Percentiles rank a stretch among this genome's conserved stretches.
phyloP scores from a whole-genome alignment of 2,888 invertebrate genomes.

The Polietes domitor region DNA sequence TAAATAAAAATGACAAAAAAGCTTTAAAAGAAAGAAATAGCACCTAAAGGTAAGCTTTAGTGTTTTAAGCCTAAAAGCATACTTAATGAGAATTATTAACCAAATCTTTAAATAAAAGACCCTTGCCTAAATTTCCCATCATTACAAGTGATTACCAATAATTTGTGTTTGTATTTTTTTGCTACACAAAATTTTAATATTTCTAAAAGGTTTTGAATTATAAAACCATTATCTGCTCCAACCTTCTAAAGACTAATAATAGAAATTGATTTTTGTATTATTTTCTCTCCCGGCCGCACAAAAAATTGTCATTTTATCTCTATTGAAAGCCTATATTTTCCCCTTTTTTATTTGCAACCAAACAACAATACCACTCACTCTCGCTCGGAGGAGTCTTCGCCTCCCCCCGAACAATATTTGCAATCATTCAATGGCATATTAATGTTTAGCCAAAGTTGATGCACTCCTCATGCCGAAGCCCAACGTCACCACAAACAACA shows the following conservation, averaged over 20 bases:
- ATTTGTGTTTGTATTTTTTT: too few species aligned
- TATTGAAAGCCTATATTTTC: conserved; percentile 46
- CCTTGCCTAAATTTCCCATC: too few species aligned
- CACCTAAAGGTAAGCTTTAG: too few species aligned
- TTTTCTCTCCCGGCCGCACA: conserved; percentile 32
- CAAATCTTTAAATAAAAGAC: too few species aligned
- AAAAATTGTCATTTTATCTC: conserved; percentile 56
- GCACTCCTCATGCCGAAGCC: neutral
- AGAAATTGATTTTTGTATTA: conserved; percentile 60
- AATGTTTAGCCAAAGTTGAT: conserved; percentile 15
- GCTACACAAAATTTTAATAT: conserved; percentile 56
- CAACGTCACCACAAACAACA: neutral
- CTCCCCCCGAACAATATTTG: conserved; percentile 16
- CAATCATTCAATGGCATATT: conserved; percentile 38
- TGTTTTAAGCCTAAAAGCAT: too few species aligned
- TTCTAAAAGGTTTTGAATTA: conserved; percentile 61
- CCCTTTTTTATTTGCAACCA: neutral
- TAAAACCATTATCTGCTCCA: conserved; percentile 44
- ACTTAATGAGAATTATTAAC: too few species aligned
- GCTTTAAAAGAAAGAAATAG: too few species aligned
- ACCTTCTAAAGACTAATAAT: conserved; percentile 60
- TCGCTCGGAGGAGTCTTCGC: neutral
- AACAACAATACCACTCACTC: conserved; percentile 3
- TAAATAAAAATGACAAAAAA: too few species aligned
- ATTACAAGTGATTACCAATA: too few species aligned